A percentile compares a stretch with the other conserved stretches of the same genome.
Evolutionary conservation across 2,797 vertebrate species (phyloP).

Genomic region (Eulemur coronatus): DNA sequence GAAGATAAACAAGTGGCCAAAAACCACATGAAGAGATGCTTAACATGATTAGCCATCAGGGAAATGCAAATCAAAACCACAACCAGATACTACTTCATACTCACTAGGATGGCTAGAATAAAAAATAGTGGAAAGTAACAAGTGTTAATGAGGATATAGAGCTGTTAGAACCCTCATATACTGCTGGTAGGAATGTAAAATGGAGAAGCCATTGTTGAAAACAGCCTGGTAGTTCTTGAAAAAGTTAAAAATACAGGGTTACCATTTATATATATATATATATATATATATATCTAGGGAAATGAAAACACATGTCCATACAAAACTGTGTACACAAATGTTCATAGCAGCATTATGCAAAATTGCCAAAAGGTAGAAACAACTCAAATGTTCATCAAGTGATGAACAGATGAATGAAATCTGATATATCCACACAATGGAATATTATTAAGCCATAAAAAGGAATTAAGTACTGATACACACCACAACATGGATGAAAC

Average conservation of each 20-base stretch:
- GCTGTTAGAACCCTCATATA: background rate
- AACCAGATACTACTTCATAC: background rate
- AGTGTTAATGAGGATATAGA: background rate
- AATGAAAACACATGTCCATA: background rate
- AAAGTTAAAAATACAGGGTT: slow-evolving; percentile 33
- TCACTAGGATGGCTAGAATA: background rate
- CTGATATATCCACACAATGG: background rate
- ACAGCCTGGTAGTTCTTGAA: background rate
- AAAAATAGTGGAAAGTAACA: background rate
- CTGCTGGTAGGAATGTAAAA: background rate
- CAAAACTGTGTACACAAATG: background rate
- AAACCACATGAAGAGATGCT: background rate
- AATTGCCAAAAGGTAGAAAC: background rate
- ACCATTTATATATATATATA: background rate
- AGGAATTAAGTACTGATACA: background rate
- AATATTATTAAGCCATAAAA: background rate
- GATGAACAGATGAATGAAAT: background rate
- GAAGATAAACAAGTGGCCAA: background rate
- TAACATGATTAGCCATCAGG: background rate
- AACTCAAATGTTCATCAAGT: background rate
- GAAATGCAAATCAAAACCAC: background rate
- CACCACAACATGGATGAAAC: background rate
- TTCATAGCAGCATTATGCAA: background rate
- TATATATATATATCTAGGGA: background rate
- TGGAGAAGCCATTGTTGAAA: background rate